phyloP scores from a whole-genome alignment of 2,797 vertebrate species.

The Pseudochaenichthys georgianus region DNA sequence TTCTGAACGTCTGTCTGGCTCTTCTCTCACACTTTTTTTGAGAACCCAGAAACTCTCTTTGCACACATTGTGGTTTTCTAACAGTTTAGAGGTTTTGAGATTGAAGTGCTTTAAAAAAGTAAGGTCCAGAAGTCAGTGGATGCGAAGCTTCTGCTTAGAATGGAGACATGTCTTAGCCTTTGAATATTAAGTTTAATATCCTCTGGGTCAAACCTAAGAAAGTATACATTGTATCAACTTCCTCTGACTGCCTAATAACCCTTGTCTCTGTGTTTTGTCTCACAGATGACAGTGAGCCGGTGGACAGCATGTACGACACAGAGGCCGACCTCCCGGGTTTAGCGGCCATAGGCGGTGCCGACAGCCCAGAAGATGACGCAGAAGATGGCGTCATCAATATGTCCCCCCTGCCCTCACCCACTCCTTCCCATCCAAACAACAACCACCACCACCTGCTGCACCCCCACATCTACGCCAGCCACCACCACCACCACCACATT shows the following conservation, averaged over 20 bases:
- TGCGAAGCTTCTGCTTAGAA: neutral
- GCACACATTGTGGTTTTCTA: slow-evolving; percentile 42
- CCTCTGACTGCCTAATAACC: slow-evolving; percentile 1
- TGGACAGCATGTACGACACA: slow-evolving; percentile 94
- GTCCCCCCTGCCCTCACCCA: slow-evolving; percentile 91
- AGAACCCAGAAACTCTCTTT: slow-evolving; percentile 27
- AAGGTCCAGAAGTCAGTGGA: slow-evolving; percentile 35
- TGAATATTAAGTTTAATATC: neutral
- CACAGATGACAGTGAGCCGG: slow-evolving; percentile 94
- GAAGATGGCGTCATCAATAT: slow-evolving; percentile 88
- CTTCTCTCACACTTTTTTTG: slow-evolving; percentile 33
- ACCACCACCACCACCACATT: slow-evolving; percentile 73
- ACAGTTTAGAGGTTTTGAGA: slow-evolving; percentile 42
- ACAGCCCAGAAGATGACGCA: slow-evolving; percentile 93
- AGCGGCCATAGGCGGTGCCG: slow-evolving; percentile 84
- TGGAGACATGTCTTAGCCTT: slow-evolving; percentile 2
- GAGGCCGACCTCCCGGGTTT: slow-evolving; percentile 90
- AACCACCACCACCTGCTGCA: slow-evolving; percentile 79
- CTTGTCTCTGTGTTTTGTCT: slow-evolving; percentile 12
- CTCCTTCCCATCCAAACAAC: slow-evolving; percentile 89
- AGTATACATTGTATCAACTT: neutral
- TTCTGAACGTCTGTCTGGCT: slow-evolving; percentile 36
- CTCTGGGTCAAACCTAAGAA: neutral
- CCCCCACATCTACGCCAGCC: slow-evolving; percentile 70
- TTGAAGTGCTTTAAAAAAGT: neutral